Base-by-base conservation (phyloP, 2,797 vertebrate species). In the Pelochelys cantorii region DNA sequence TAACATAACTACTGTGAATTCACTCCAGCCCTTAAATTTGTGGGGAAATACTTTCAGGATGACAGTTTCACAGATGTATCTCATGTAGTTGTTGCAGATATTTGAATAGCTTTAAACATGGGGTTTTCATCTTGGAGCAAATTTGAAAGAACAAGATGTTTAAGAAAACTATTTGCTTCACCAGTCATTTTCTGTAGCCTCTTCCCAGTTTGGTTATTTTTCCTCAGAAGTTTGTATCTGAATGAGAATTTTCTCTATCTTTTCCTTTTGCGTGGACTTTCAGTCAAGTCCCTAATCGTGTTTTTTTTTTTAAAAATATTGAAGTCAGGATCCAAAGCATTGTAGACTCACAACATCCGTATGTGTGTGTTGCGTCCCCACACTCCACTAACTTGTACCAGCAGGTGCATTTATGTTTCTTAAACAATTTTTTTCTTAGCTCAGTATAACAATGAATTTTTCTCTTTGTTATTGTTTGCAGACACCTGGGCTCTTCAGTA, bases 121-220 rank as follows among this genome's bases (percentile, higher is more conserved):
- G 0, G 0, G 54, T 91, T 27, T 18, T 18, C 87, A 75, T 10
- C 62, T 87, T 88, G 81, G 92, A 94, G 60, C 0, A 0, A 88
- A 83, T 11, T 2, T 0, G 81, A 54, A 81, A 94, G 88, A 5
- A 11, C 86, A 77, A 83, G 79, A 77, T 52, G 89, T 90, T 79
- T 84, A 94, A 93, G 90, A 53, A 55, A 94, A 93, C 94, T 95
- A 96, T 97, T 90, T 1, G 0, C 54, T 95, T 93, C 93, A 87
- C 87, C 4, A 1, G 31, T 55, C 91, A 90, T n/a, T 89, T 48
- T 87, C 48, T 53, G 75, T 56, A 0, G 0, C 0, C 71, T 90
- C 29, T 12, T 15, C 29, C 53, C 0, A 68, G 57, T 68, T 42
- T 52, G 56, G 84, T 62, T 93, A 31, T 37, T 93, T 96, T 95